Conservation (phyloP, 2,888 invertebrate genomes). For the Cheiracanthium punctorium region DNA sequence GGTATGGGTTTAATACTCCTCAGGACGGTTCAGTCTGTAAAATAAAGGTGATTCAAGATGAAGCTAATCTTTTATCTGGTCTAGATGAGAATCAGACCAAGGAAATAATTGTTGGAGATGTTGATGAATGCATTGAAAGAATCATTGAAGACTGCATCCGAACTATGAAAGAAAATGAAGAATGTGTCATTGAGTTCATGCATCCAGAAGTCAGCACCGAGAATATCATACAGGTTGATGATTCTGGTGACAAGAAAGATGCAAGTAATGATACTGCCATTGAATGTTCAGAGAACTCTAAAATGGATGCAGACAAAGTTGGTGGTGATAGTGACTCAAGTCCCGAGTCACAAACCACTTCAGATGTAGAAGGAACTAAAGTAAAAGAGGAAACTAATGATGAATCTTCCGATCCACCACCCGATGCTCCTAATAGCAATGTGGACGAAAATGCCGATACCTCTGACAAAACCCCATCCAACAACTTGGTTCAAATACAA, state of each 20-base stretch:
- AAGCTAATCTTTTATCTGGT: constrained; percentile 26
- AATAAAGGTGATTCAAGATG: constrained; percentile 50
- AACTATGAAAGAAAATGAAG: constrained; percentile 70
- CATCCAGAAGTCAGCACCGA: constrained; percentile 29
- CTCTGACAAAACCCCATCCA: background rate
- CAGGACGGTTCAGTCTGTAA: constrained; percentile 80
- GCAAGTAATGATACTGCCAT: background rate
- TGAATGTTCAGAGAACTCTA: background rate
- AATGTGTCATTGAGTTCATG: constrained; percentile 45
- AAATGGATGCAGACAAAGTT: background rate
- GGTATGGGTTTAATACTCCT: constrained; percentile 77
- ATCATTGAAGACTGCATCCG: constrained; percentile 62
- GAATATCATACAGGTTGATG: constrained; percentile 1
- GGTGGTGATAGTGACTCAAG: background rate
- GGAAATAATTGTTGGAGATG: constrained; percentile 62
- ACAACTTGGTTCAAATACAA: constrained; percentile 32
- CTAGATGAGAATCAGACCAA: constrained; percentile 36
- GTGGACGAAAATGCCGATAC: background rate
- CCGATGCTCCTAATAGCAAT: background rate
- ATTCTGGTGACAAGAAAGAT: background rate
- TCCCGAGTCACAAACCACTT: background rate
- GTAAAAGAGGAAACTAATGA: background rate
- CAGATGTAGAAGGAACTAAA: background rate
- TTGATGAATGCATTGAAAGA: constrained; percentile 53
- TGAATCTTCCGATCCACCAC: background rate